Conservation (phyloP, 2,888 invertebrate genomes). For the Orthosia cruda region DNA sequence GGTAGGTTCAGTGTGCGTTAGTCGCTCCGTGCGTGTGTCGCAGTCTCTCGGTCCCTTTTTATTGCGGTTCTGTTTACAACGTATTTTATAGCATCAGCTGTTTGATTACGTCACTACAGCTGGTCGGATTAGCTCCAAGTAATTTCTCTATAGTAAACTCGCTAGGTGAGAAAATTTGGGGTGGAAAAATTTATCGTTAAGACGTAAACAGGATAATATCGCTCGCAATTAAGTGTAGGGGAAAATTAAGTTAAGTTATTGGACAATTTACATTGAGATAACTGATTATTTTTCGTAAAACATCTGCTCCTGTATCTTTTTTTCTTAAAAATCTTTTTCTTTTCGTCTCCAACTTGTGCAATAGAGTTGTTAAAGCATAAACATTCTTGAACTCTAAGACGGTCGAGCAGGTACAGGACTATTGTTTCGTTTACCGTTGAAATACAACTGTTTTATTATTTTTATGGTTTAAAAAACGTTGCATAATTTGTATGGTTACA, state of each 20-base stretch:
- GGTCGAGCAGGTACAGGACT: conserved; percentile 80
- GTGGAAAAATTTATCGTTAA: conserved; percentile 72
- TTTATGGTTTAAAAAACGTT: conserved; percentile 81
- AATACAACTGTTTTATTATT: conserved; percentile 81
- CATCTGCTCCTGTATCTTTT: conserved; percentile 41
- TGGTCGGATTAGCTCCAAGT: conserved; percentile 73
- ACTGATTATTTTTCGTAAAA: conserved; percentile 51
- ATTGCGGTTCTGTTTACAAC: conserved; percentile 83
- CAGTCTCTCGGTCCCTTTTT: conserved; percentile 78
- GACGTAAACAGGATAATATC: conserved; percentile 62
- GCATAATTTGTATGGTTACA: conserved; percentile 81
- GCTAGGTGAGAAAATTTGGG: conserved; percentile 68
- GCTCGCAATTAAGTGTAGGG: conserved; percentile 59
- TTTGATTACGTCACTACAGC: conserved; percentile 83
- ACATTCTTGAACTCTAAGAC: conserved; percentile 49
- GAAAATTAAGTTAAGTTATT: conserved; percentile 63
- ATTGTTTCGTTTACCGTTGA: conserved; percentile 80
- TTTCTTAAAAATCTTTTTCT: conserved; percentile 16
- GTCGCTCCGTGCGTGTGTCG: conserved; percentile 57
- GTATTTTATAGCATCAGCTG: conserved; percentile 88
- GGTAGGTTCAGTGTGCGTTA: conserved; percentile 64
- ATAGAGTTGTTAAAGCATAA: conserved; percentile 52
- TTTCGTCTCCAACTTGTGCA: conserved; percentile 28
- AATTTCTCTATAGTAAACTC: conserved; percentile 68
- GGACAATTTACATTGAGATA: conserved; percentile 47